A percentile compares a stretch with the other conserved stretches of the same genome.
phyloP scores from a whole-genome alignment of 2,797 vertebrate genomes.

The Octomys mimax region DNA sequence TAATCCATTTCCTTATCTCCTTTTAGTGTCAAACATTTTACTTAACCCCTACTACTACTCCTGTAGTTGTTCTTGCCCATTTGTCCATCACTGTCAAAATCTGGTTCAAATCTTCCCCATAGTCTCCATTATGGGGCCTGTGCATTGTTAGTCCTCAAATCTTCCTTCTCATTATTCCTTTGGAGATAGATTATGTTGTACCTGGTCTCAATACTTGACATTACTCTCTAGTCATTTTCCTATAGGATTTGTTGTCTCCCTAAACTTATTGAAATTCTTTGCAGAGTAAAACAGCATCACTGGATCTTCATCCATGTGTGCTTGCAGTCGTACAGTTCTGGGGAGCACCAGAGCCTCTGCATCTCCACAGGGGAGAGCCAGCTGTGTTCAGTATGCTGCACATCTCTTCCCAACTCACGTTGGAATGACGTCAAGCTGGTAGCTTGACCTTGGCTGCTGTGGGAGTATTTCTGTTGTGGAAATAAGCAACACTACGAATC shows the following conservation, averaged over 20 bases:
- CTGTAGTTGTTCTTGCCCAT: conserved; percentile 51
- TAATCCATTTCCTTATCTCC: not conserved
- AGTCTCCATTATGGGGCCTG: not conserved
- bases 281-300: not conserved
- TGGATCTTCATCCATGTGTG: not conserved
- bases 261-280: conserved; percentile 14
- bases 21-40: not conserved
- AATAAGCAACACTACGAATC: conserved; percentile 39
- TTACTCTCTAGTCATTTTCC: not conserved
- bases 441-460: not conserved
- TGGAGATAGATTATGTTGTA: not conserved
- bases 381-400: no score
- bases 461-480: not conserved
- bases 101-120: not conserved
- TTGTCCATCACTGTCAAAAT: not conserved
- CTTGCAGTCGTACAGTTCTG: not conserved
- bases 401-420: not conserved
- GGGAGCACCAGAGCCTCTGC: no score
- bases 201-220: not conserved
- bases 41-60: not conserved
- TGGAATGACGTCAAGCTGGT: not conserved
- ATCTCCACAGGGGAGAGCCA: not conserved
- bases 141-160: not conserved
- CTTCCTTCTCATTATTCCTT: not conserved
- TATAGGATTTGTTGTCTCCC: not conserved